phyloP scores from a whole-genome alignment of 2,797 vertebrate genomes.

The Danionella dracula region DNA sequence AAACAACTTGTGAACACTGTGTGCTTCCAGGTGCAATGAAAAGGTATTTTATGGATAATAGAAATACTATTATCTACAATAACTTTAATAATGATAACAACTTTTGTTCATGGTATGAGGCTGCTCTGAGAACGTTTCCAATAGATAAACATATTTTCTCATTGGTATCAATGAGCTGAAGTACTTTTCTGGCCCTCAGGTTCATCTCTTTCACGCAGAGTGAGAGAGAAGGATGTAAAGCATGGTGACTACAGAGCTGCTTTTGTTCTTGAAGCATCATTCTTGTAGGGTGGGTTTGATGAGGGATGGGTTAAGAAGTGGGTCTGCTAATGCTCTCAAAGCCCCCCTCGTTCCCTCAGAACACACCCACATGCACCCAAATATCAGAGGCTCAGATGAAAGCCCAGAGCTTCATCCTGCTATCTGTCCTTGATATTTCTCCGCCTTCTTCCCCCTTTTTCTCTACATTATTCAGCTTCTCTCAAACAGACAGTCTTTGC shows the following conservation, averaged over 20 bases:
- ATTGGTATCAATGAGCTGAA: conserved; percentile 27
- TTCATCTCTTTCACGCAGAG: background rate
- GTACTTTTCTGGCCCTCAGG: conserved; percentile 13
- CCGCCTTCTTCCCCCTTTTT: too few species aligned
- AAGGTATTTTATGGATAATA: too few species aligned
- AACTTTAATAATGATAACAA: too few species aligned
- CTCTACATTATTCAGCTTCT: background rate
- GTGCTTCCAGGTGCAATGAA: too few species aligned
- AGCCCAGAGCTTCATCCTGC: conserved; percentile 16
- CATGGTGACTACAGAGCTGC: conserved; percentile 40
- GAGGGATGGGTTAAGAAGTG: conserved; percentile 58
- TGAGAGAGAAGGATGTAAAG: background rate
- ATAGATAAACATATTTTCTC: conserved; percentile 30
- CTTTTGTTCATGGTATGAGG: too few species aligned
- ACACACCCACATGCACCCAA: conserved; percentile 42
- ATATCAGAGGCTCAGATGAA: conserved; percentile 47
- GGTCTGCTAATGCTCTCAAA: conserved; percentile 54
- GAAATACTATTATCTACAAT: too few species aligned
- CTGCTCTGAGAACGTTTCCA: background rate
- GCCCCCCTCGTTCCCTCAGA: conserved; percentile 51
- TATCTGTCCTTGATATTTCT: background rate
- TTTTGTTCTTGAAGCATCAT: conserved; percentile 56
- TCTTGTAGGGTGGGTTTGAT: conserved; percentile 61
- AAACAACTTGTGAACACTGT: too few species aligned
- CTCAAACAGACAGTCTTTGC: background rate